Evolutionary conservation across 2,113 vertebrate genomes (phyloP).

Genomic region (Pollimyrus isidori): DNA sequence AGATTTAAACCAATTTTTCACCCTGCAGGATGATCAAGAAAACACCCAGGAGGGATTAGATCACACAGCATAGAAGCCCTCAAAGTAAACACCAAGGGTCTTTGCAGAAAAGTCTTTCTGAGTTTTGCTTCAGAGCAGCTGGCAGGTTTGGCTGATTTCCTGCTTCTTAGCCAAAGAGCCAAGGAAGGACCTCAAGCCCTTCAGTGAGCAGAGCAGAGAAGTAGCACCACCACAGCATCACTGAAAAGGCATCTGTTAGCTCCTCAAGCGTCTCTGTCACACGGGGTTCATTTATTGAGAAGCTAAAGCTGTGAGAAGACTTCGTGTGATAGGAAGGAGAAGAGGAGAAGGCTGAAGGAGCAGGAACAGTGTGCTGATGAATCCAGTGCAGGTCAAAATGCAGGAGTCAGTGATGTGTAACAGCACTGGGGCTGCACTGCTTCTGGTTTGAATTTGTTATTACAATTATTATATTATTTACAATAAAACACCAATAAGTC

Average conservation of each 20-base stretch:
- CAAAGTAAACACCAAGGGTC: background rate
- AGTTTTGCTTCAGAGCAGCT: background rate
- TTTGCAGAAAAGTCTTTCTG: background rate
- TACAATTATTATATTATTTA: background rate
- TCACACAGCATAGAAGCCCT: background rate
- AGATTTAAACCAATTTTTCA: constrained; percentile 16
- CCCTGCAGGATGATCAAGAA: background rate
- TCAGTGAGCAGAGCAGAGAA: background rate
- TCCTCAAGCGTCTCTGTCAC: constrained; percentile 20
- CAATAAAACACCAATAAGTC: background rate
- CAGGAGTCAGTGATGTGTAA: background rate
- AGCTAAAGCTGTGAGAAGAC: background rate
- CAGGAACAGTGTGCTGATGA: background rate
- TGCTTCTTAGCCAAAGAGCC: background rate
- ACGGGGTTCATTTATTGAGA: background rate
- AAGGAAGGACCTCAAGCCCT: background rate
- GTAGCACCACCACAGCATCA: constrained; percentile 1
- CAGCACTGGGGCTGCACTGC: background rate
- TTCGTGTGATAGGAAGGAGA: constrained; percentile 9
- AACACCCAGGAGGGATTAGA: constrained; percentile 15
- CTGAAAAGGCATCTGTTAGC: constrained; percentile 19
- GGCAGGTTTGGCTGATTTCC: background rate
- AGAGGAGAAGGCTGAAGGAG: constrained; percentile 4
- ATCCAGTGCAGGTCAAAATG: background rate
- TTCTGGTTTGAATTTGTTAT: background rate